phyloP scores from a whole-genome alignment of 1,140 invertebrate genomes.

The Drosophila mayri region DNA sequence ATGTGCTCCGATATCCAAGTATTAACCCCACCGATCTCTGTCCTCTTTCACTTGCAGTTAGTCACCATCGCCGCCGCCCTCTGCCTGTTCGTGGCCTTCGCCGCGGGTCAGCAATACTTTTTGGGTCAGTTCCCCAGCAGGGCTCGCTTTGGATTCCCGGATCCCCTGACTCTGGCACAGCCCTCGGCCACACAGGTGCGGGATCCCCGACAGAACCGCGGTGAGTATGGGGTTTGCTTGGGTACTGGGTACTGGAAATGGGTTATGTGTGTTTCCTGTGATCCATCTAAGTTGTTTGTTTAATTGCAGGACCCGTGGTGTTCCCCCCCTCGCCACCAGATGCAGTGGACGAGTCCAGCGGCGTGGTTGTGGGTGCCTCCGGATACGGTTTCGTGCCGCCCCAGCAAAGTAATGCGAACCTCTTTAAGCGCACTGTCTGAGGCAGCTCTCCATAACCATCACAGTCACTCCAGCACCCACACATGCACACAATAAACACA shows the following conservation, averaged over 20 bases:
- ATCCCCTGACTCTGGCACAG: slow-evolving; percentile 63
- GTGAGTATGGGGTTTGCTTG: slow-evolving; percentile 36
- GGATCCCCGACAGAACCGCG: slow-evolving; percentile 82
- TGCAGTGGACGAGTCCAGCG: slow-evolving; percentile 80
- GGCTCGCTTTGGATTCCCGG: slow-evolving; percentile 59
- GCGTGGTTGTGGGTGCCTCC: slow-evolving; percentile 84
- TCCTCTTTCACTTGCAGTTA: slow-evolving; percentile 65
- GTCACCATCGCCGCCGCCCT: slow-evolving; percentile 74
- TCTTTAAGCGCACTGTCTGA: slow-evolving; percentile 68
- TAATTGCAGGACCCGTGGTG: slow-evolving; percentile 77
- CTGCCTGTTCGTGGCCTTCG: slow-evolving; percentile 75
- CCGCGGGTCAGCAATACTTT: slow-evolving; percentile 76
- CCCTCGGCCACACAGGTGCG: slow-evolving; percentile 62
- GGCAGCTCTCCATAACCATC: slow-evolving; percentile 23
- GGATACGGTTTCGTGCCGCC: slow-evolving; percentile 84
- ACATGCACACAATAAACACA: slow-evolving; percentile 10
- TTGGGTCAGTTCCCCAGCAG: slow-evolving; percentile 69
- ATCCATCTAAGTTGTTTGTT: background rate
- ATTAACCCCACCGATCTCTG: slow-evolving; percentile 6
- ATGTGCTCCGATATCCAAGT: slow-evolving; percentile 5
- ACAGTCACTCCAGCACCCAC: slow-evolving; percentile 22
- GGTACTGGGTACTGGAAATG: background rate
- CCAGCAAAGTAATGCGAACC: slow-evolving; percentile 80
- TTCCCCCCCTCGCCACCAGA: slow-evolving; percentile 83
- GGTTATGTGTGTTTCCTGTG: background rate